Evolutionary conservation across 2,797 vertebrate genomes (phyloP), one percentile per base, ranked within the genome.

Genomic region (Acestrorhynchus altus): DNA sequence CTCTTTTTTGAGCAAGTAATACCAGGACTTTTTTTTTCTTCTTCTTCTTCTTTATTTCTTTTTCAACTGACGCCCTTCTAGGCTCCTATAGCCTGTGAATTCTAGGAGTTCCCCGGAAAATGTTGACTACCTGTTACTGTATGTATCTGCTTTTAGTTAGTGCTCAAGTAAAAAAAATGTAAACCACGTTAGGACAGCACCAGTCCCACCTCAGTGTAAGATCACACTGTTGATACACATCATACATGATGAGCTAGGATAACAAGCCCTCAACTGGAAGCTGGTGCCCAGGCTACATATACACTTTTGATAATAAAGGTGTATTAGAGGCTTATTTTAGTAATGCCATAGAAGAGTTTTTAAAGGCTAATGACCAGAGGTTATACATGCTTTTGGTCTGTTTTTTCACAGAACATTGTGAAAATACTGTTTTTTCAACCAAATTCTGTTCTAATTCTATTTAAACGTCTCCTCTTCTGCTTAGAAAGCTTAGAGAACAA

Each of bases 1-100:
- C n/a, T 26, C 24, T 46, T 54, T 69, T 56, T 51, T 69, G 74
- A 47, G 18, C 52, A 81, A 79, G 68, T 81, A 68, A 28, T n/a
- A 73, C 40, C 46, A 59, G 40, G 1, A 8, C 61, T 67, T 76
- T 57, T 80, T 64, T 46, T 18, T 59, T 12, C 12, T 10, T n/a
- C 44, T 56, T 6, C 46, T 51, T n/a, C 57, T 35, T 66, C 26
- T 39, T 69, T 10, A 0, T 59, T 0, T 59, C 13, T 54, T 24
- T 49, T 18, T n/a, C 16, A 66, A 35, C 16, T 15, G 13, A 47
- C 59, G 73, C 16, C 51, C 40, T 42, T 22, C 12, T 11, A 46
- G 52, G 6, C 52, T 49, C 44, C 13, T 24, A 10, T n/a, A n/a
- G n/a, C n/a, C n/a, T n/a, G 52, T 24, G n/a, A 65, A 12, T n/a